Evolutionary conservation across 2,888 invertebrate genomes (phyloP).

Genomic region (Trachelus tabidus): DNA sequence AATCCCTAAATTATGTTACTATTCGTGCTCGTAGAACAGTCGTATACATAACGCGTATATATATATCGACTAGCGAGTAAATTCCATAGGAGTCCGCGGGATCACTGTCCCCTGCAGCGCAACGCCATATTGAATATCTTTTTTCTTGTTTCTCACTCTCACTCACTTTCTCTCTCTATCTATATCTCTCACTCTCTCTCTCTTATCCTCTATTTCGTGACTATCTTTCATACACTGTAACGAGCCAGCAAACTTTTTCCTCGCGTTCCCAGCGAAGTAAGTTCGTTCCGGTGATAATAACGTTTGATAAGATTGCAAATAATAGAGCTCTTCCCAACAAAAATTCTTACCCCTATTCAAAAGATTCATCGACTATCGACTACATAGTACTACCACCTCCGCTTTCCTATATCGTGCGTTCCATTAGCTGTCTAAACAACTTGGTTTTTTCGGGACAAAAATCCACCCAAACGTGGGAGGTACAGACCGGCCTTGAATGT

Average conservation of each 20-base stretch:
- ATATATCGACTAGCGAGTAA: not conserved
- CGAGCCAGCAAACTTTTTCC: conserved; percentile 2
- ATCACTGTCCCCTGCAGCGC: not conserved
- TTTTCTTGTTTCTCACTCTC: not conserved
- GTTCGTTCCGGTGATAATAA: conserved; percentile 27
- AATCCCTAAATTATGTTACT: not conserved
- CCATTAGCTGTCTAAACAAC: conserved; percentile 32
- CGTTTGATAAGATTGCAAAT: conserved; percentile 29
- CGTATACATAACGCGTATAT: not conserved
- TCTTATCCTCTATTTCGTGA: not conserved
- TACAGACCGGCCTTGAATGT: not conserved
- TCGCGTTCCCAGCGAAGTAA: conserved; percentile 1
- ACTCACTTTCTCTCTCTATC: no score
- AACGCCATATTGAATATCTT: not conserved
- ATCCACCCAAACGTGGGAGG: not conserved
- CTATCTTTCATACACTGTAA: not conserved
- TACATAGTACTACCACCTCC: not conserved
- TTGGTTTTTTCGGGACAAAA: conserved; percentile 10
- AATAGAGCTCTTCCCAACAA: conserved; percentile 25
- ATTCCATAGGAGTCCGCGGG: not conserved
- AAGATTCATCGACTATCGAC: not conserved
- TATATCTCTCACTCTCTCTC: not conserved
- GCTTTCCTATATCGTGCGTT: conserved; percentile 3
- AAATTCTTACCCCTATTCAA: not conserved
- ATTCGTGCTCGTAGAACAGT: not conserved